Percentiles rank a stretch among this genome's conserved stretches.
These are phyloP conservation scores for Monodelphis domestica DNA, from an alignment of 2,797 vertebrate genomes.

Conservation along the genomic window DNA sequence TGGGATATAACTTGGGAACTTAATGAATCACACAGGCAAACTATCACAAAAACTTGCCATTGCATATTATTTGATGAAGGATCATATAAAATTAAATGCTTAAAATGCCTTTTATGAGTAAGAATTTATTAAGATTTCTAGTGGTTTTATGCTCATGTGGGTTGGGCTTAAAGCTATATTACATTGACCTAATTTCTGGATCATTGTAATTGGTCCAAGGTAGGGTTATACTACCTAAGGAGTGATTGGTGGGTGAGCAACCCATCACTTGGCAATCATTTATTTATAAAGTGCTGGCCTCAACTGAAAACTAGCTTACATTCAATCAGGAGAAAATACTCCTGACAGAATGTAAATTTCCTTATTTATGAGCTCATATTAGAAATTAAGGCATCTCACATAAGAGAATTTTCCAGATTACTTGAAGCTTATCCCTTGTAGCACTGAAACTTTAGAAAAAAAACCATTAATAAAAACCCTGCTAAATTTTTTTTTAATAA, in stretches of 20 bases:
- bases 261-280: background rate
- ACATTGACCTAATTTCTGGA: conserved; percentile 32
- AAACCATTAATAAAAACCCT: background rate
- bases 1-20: background rate
- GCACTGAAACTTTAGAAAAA: background rate
- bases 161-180: conserved; percentile 55
- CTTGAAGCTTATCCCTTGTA: background rate
- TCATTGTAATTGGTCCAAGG: conserved; percentile 44
- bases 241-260: background rate
- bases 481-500: background rate
- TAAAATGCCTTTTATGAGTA: conserved; percentile 26
- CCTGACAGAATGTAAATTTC: no score
- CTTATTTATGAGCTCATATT: background rate
- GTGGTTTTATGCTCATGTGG: conserved; percentile 49
- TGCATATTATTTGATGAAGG: background rate
- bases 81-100: background rate
- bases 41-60: background rate
- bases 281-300: background rate
- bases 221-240: background rate
- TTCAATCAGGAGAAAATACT: background rate
- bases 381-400: background rate
- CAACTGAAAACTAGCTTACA: background rate
- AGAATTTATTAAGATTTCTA: conserved; percentile 29
- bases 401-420: background rate
- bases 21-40: background rate